Base-by-base conservation (phyloP, 1,140 invertebrate species). In the Drosophila ironensis region DNA sequence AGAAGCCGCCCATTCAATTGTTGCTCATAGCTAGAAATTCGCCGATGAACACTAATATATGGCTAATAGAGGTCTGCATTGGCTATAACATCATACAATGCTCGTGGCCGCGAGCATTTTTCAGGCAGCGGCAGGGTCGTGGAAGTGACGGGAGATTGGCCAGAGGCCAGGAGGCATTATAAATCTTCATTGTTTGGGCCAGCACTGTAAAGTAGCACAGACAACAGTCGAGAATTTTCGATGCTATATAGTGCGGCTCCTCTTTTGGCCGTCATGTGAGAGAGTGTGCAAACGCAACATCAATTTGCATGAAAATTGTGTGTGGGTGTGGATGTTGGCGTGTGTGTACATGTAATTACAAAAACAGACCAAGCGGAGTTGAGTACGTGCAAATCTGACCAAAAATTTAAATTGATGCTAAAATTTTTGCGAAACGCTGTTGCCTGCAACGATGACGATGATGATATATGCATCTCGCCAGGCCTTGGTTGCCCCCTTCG, bases 321-420 rank as follows among this genome's bases (percentile, higher is more conserved):
- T 28, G 46, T 24, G 51, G 19, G 52, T 30, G 44, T 25, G 35
- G 25, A 45, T 50, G 52, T 47, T 54, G 48, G 72, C 52, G 67
- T 47, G 44, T 72, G 50, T 77, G 61, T 53, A 48, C 71, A 78
- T 84, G 78, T 84, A 82, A 82, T 82, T 82, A 82, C 80, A 84
- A 78, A 77, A 77, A 74, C 73, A 84, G 69, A 84, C 73, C 53
- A 38, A 67, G 64, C 66, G 41, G 9, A 17, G 41, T 66, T 72
- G 70, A 84, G 84, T 87, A 87, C 82, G 82, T 87, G 82, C 82
- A 88, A 87, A 87, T 84, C 84, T 88, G 84, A 87, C 82, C 82
- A 87, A 87, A 87, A 87, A 87, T 87, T 87, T 87, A 87, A 87
- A 88, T 87, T 87, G 80, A 86, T 86, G 80, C 70, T 72, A 86